Evolutionary conservation across 2,113 vertebrate genomes (phyloP).

Genomic region (Solea senegalensis): DNA sequence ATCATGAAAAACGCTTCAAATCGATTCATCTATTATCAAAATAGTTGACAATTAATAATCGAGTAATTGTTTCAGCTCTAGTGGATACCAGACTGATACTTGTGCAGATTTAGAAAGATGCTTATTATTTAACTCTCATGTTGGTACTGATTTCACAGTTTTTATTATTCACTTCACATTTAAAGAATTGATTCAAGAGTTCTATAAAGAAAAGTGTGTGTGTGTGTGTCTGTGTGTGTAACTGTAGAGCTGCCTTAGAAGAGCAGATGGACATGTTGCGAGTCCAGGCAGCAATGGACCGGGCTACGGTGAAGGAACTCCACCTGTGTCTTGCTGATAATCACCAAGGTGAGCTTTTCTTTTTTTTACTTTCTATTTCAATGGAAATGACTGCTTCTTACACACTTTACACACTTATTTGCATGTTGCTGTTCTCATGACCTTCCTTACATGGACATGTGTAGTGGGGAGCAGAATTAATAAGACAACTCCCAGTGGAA

Average conservation of each 20-base stretch:
- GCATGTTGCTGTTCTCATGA: not conserved
- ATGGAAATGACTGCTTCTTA: too few species aligned
- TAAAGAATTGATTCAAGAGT: not conserved
- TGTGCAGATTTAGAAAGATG: constrained; percentile 25
- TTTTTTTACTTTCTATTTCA: not conserved
- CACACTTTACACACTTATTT: not conserved
- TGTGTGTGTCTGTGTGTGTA: constrained; percentile 16
- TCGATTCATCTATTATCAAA: too few species aligned
- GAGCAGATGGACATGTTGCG: constrained; percentile 87
- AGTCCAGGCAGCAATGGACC: constrained; percentile 81
- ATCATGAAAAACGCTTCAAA: too few species aligned
- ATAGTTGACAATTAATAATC: too few species aligned
- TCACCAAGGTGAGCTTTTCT: constrained; percentile 73
- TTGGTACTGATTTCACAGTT: not conserved
- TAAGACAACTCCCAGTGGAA: constrained; percentile 53
- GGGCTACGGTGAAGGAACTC: constrained; percentile 82
- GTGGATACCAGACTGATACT: constrained; percentile 32
- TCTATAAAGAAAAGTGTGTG: constrained; percentile 7
- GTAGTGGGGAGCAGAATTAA: constrained; percentile 59
- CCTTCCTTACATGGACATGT: constrained; percentile 3
- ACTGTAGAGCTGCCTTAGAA: constrained; percentile 82
- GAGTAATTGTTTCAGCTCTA: not conserved
- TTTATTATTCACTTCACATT: constrained; percentile 13
- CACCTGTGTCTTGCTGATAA: constrained; percentile 77
- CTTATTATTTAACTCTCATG: constrained; percentile 17